phyloP scores from a whole-genome alignment of 2,888 invertebrate genomes.

The Cecidostiba fungosa region DNA sequence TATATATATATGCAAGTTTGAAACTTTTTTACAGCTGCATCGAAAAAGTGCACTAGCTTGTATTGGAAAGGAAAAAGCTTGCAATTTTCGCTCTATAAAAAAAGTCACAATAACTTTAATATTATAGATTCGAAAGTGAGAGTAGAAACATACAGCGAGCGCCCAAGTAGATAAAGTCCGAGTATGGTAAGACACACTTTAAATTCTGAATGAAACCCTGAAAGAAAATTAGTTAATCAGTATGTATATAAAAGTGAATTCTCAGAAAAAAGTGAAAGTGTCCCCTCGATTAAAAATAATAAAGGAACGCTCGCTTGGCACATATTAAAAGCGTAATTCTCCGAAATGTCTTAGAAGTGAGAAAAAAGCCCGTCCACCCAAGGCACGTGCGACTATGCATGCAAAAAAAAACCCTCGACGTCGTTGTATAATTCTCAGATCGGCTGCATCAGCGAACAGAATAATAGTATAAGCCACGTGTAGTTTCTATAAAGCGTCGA shows the following conservation, averaged over 20 bases:
- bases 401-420: not conserved
- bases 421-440: not conserved
- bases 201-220: not conserved
- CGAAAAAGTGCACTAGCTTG: too few relatives aligned
- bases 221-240: not conserved
- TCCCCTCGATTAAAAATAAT: constrained; percentile 24
- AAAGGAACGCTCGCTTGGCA: constrained; percentile 20
- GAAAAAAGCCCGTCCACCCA: not conserved
- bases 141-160: too few relatives aligned
- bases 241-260: not conserved
- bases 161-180: too few relatives aligned
- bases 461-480: not conserved
- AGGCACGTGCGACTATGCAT: not conserved
- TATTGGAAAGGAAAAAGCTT: too few relatives aligned
- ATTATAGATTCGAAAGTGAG: too few relatives aligned
- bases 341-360: not conserved
- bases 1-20: too few relatives aligned
- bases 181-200: too few relatives aligned
- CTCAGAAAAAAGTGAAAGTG: not conserved
- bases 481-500: not conserved
- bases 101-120: too few relatives aligned
- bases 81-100: too few relatives aligned
- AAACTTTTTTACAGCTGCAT: too few relatives aligned
- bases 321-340: constrained; percentile 41
- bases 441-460: not conserved